Percentiles rank a stretch among this genome's conserved stretches.
These are phyloP conservation scores for Zaprionus taronus DNA, from an alignment of 1,140 invertebrate genomes.

Conservation along the genomic window DNA sequence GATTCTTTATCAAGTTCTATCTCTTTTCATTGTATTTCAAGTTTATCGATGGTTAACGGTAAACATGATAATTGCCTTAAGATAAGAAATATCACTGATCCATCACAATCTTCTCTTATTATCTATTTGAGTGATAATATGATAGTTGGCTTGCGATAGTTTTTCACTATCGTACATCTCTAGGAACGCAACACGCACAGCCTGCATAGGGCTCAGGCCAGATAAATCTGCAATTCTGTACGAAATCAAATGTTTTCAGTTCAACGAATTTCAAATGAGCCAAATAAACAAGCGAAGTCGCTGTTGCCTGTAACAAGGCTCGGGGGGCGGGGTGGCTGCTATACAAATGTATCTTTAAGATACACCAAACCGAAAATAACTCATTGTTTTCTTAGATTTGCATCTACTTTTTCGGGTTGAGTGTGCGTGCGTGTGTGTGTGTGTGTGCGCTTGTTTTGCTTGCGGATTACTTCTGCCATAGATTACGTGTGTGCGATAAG, in stretches of 20 bases:
- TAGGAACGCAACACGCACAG: not conserved
- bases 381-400: constrained; percentile 63
- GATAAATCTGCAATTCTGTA: constrained; percentile 64
- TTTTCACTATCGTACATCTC: constrained; percentile 20
- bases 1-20: not conserved
- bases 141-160: not conserved
- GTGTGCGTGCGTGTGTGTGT: constrained; percentile 3
- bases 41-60: not conserved
- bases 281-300: constrained; percentile 51
- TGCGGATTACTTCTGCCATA: constrained; percentile 57
- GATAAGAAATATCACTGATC: not conserved
- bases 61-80: not conserved
- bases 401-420: constrained; percentile 42
- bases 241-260: constrained; percentile 63
- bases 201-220: constrained; percentile 14
- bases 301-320: constrained; percentile 23
- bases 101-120: not conserved
- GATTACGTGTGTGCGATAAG: constrained; percentile 54
- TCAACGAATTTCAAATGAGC: constrained; percentile 65
- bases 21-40: not conserved
- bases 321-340: not conserved
- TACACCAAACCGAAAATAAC: constrained; percentile 48
- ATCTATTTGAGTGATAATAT: not conserved
- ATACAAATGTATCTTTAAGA: constrained; percentile 52
- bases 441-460: constrained; percentile 44